Conservation (phyloP, 2,797 vertebrate genomes). For the Hozukius guyotensis region DNA sequence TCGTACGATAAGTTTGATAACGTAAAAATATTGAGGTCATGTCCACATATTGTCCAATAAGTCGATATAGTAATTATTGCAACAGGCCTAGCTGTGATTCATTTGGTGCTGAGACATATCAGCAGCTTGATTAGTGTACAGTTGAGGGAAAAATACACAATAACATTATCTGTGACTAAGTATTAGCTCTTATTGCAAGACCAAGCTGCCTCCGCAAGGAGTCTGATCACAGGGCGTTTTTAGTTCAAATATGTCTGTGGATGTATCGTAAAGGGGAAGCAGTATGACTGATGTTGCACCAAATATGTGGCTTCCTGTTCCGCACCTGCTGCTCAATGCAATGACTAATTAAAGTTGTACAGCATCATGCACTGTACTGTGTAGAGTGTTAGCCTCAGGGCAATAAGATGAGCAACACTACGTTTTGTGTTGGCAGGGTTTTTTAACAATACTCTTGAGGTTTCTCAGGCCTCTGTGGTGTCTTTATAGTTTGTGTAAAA, state of each 20-base stretch:
- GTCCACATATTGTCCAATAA: neutral
- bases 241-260: neutral
- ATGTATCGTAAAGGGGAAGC: slow-evolving; percentile 23
- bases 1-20: neutral
- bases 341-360: neutral
- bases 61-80: neutral
- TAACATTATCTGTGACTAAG: neutral
- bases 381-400: neutral
- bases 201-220: neutral
- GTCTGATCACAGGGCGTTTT: neutral
- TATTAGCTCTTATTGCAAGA: neutral
- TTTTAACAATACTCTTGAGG: neutral
- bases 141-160: neutral
- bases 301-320: slow-evolving; percentile 65
- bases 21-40: neutral
- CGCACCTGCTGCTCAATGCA: slow-evolving; percentile 17
- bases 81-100: neutral
- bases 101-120: neutral
- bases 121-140: neutral
- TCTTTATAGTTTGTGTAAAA: neutral
- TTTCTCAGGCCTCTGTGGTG: neutral
- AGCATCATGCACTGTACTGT: neutral
- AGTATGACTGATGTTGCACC: slow-evolving; percentile 27
- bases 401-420: neutral
- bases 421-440: neutral